Base-by-base conservation (phyloP, 2,888 invertebrate genomes). In the Parnassius smintheus region DNA sequence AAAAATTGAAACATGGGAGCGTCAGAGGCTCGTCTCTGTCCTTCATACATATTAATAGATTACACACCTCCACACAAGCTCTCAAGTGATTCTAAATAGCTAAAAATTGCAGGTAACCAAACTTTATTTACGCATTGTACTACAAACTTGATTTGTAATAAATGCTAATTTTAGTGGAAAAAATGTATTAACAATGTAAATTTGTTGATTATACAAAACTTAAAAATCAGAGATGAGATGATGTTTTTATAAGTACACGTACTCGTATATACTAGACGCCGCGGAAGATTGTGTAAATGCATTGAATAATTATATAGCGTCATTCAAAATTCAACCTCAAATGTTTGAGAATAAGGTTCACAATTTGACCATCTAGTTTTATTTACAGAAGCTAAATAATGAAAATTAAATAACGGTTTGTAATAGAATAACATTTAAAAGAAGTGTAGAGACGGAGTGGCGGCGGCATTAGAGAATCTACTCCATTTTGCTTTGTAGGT, bases 121-220 rank as follows among this genome's bases (percentile, higher is more conserved):
- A 13, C 9, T n/a, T 49, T 4, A 49, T 41, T 42, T 10, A 49
- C 42, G 9, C 13, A 13, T 13, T 46, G 46, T 48, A 49, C 11
- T 22, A 11, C 35, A 48, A 54, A 50, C 35, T 13, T 61, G 49
- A 60, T 48, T 60, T 41, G 50, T 50, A 48, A 62, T 52, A 53
- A 12, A 46, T 51, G 45, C 56, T 51, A 56, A 61, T 35, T 46
- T 46, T 22, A 13, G 41, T 13, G 13, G 9, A 57, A 57, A 61
- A 62, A 57, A 46, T 46, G 1, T 46, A 48, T 57, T 62, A 52
- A 18, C 44, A 52, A 57, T 62, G 51, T 53, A 56, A 57, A 56
- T 62, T 57, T 22, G 41, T 4, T 52, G 18, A 48, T 41, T 48
- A 18, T 48, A 49, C 56, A n/a, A 51, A 35, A 41, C 56, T 3